phyloP scores from a whole-genome alignment of 1,140 invertebrate genomes.

The Cylas formicarius region DNA sequence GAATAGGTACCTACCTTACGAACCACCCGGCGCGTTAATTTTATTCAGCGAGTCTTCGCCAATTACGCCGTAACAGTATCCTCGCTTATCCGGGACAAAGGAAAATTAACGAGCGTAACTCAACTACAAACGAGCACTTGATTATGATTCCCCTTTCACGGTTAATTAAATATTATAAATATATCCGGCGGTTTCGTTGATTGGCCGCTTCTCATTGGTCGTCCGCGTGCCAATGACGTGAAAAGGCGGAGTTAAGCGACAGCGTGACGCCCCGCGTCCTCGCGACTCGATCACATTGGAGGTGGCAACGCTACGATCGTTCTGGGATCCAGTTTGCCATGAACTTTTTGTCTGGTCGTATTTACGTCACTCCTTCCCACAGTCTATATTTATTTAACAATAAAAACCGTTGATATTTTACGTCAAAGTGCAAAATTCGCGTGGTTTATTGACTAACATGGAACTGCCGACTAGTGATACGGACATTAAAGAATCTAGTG shows the following conservation, averaged over 20 bases:
- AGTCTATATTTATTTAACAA: constrained; percentile 1
- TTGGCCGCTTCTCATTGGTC: constrained; percentile 27
- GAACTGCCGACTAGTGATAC: constrained; percentile 22
- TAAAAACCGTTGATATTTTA: constrained; percentile 1
- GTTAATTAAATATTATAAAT: constrained; percentile 34
- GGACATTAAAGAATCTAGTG: constrained; percentile 14
- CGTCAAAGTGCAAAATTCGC: neutral
- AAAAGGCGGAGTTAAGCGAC: constrained; percentile 14
- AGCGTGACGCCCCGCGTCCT: constrained; percentile 12
- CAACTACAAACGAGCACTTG: constrained; percentile 13
- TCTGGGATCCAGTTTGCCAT: constrained; percentile 6
- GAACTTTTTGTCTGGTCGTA: neutral
- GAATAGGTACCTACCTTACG: neutral
- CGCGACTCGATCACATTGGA: neutral
- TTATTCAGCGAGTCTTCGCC: constrained; percentile 1
- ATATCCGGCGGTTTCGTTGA: constrained; percentile 23
- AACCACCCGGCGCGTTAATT: neutral
- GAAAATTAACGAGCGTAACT: constrained; percentile 5
- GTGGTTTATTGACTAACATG: constrained; percentile 14
- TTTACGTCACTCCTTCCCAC: neutral
- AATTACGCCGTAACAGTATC: neutral
- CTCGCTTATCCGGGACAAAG: neutral
- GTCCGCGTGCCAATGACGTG: constrained; percentile 20
- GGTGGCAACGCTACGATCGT: neutral
- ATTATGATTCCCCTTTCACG: constrained; percentile 23